These are phyloP conservation scores for Mustela lutreola DNA, from an alignment of 2,113 vertebrate genomes.

Conservation along the genomic window DNA sequence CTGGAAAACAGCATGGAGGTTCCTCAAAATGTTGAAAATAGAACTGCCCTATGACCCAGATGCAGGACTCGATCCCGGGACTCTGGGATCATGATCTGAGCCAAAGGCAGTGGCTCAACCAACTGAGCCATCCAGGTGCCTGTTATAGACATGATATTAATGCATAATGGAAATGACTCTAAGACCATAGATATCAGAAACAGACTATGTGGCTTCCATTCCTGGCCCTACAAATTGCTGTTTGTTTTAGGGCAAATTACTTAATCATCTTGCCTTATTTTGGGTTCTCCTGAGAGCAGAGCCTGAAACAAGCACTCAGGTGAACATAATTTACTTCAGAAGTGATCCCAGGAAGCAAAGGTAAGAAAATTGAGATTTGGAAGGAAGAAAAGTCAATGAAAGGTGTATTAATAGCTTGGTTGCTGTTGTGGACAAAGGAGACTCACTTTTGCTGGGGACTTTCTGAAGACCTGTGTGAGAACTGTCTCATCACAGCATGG, in stretches of 20 bases:
- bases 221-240: background rate
- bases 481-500: background rate
- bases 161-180: background rate
- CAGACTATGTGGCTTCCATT: background rate
- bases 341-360: background rate
- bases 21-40: no score
- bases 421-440: no score
- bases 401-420: background rate
- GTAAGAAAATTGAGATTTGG: background rate
- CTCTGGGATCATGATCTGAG: no score
- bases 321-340: background rate
- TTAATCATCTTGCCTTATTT: background rate
- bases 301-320: background rate
- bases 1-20: no score
- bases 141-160: background rate
- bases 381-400: background rate
- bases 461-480: background rate
- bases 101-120: no score
- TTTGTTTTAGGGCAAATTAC: background rate
- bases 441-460: background rate
- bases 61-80: no score
- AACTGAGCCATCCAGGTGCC: no score
- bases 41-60: no score
- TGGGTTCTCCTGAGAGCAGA: background rate
- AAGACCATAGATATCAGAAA: background rate